phyloP scores from a whole-genome alignment of 2,113 vertebrate genomes.

The Epinephelus cyanopodus region DNA sequence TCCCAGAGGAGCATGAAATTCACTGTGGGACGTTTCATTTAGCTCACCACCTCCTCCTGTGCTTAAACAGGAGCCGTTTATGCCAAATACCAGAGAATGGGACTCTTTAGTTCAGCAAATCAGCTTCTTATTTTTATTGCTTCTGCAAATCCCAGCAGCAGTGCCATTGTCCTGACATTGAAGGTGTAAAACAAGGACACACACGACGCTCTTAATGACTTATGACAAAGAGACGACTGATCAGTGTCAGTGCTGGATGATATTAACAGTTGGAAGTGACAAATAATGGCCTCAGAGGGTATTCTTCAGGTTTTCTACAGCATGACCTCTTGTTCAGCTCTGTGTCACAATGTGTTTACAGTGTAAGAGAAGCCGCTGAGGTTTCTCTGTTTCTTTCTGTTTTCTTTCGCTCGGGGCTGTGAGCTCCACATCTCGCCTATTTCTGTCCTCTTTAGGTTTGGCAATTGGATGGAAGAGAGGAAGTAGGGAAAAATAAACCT shows the following conservation, averaged over 20 bases:
- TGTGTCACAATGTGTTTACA: neutral
- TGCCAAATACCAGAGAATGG: conserved; percentile 20
- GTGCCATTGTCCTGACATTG: conserved; percentile 2
- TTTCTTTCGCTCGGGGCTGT: neutral
- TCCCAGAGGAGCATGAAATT: conserved; percentile 34
- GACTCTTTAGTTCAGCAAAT: conserved; percentile 32
- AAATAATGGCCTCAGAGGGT: neutral
- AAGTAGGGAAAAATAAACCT: conserved; percentile 11
- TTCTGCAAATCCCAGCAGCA: conserved; percentile 30
- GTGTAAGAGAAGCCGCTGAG: neutral
- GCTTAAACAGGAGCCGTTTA: conserved; percentile 3
- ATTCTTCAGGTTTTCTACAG: too few relatives aligned
- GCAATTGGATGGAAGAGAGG: neutral
- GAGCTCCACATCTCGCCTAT: neutral
- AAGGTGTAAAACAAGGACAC: conserved; percentile 7
- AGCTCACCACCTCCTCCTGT: conserved; percentile 32
- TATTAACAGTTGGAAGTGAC: neutral
- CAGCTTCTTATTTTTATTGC: conserved; percentile 58
- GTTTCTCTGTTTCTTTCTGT: neutral
- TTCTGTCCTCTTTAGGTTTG: conserved; percentile 15
- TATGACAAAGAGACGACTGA: neutral
- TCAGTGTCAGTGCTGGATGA: neutral
- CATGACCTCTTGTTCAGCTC: neutral
- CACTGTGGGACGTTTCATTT: conserved; percentile 35
- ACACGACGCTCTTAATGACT: neutral